Percentiles rank a stretch among this genome's conserved stretches.
Evolutionary conservation across 2,113 vertebrate genomes (phyloP).

Genomic region (Phoenicopterus ruber): DNA sequence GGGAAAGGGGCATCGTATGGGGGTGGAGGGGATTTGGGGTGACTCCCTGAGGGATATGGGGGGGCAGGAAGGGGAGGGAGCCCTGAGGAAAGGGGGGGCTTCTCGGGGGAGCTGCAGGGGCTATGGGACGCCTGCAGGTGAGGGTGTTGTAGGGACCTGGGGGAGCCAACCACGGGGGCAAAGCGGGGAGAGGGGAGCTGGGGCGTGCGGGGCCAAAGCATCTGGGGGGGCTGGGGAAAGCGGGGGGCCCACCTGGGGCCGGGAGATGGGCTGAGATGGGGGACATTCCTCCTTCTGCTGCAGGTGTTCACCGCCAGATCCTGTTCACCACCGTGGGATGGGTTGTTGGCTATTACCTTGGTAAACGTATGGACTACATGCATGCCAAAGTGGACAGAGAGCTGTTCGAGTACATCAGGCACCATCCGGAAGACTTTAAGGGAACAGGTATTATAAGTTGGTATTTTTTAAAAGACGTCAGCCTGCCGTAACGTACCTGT

Average conservation of each 20-base stretch:
- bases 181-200: neutral
- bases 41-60: accelerated
- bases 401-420: constrained; percentile 77
- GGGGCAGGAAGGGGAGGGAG: neutral
- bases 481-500: accelerated
- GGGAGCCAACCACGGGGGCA: too few species aligned
- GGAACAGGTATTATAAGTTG: constrained; percentile 66
- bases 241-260: accelerated
- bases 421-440: constrained; percentile 80
- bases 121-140: neutral
- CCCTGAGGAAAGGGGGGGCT: neutral
- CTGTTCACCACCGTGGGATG: constrained; percentile 76
- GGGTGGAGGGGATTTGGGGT: neutral
- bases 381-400: constrained; percentile 81
- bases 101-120: too few species aligned
- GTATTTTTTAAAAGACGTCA: neutral
- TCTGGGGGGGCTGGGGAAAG: too few species aligned
- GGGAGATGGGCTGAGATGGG: neutral
- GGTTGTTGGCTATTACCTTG: constrained; percentile 83
- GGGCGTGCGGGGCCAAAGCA: accelerated
- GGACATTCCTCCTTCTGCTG: neutral
- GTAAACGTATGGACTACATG: constrained; percentile 76
- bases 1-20: accelerated
- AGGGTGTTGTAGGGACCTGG: neutral
- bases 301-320: constrained; percentile 89